Percentiles rank a stretch among this genome's conserved stretches.
Evolutionary conservation across 2,113 vertebrate species (phyloP).

Genomic region (Tinamus guttatus): DNA sequence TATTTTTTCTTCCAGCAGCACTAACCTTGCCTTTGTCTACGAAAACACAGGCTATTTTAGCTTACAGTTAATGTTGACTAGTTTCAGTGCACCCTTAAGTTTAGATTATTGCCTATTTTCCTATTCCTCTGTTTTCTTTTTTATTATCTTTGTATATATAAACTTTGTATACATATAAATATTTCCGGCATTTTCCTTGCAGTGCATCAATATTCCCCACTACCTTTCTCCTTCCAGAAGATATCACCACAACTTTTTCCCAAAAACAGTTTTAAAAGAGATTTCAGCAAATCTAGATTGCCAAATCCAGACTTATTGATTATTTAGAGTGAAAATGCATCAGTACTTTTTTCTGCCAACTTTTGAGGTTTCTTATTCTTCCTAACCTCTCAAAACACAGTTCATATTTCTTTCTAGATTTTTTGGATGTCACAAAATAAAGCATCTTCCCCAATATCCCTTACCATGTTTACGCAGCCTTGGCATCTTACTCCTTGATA

Average conservation of each 20-base stretch:
- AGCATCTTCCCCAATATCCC: background rate
- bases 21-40: background rate
- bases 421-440: background rate
- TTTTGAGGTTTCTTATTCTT: background rate
- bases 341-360: background rate
- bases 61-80: background rate
- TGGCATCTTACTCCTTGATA: background rate
- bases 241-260: background rate
- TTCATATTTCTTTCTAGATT: background rate
- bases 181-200: background rate
- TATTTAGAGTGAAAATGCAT: background rate
- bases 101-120: background rate
- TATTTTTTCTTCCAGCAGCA: background rate
- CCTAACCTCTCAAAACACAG: background rate
- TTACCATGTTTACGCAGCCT: background rate
- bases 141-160: background rate
- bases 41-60: background rate
- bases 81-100: background rate
- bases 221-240: background rate
- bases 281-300: background rate
- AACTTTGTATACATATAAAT: background rate
- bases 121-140: background rate
- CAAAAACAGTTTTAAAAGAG: background rate
- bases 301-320: background rate
- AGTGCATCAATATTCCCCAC: background rate